Evolutionary conservation across 92 coral and sea anemone genomes (phyloP).

Genomic region (Zoanthus gigantus): DNA sequence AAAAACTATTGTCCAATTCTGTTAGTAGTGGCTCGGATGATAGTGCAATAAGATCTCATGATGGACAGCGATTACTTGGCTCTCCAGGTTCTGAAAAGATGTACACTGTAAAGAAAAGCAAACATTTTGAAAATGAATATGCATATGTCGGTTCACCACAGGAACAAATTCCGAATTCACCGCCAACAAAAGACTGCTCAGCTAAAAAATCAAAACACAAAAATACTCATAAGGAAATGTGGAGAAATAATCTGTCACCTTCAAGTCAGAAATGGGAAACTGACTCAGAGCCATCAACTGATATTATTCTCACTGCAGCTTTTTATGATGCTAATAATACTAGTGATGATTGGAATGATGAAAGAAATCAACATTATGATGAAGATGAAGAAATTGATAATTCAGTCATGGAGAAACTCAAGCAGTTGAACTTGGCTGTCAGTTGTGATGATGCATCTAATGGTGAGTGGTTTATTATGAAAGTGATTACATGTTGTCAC

Average conservation of each 20-base stretch:
- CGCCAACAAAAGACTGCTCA: slow-evolving; percentile 27
- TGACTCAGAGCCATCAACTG: slow-evolving; percentile 66
- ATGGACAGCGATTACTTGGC: not conserved
- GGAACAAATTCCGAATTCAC: slow-evolving; percentile 9
- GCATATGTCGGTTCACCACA: not conserved
- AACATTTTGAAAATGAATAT: not conserved
- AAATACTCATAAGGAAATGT: slow-evolving; percentile 14
- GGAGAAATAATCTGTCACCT: slow-evolving; percentile 49
- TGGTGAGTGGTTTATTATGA: slow-evolving; percentile 59
- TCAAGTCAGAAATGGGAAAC: slow-evolving; percentile 63
- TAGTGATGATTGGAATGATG: slow-evolving; percentile 68
- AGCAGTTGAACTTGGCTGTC: slow-evolving; percentile 89
- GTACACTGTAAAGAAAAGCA: not conserved
- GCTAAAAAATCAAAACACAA: not conserved
- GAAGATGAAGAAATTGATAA: slow-evolving; percentile 77
- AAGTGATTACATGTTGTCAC: not conserved
- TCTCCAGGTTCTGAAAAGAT: slow-evolving; percentile 22
- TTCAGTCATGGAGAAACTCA: slow-evolving; percentile 79
- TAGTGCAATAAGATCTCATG: not conserved
- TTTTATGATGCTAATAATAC: slow-evolving; percentile 13
- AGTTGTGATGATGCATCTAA: slow-evolving; percentile 76
- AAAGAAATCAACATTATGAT: slow-evolving; percentile 75
- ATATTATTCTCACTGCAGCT: slow-evolving; percentile 38
- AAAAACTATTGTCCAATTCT: not conserved
- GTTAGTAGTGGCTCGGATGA: slow-evolving; percentile 26